A percentile compares a stretch with the other conserved stretches of the same genome.
phyloP scores from a whole-genome alignment of 2,113 vertebrate species.

The Urocitellus parryii region DNA sequence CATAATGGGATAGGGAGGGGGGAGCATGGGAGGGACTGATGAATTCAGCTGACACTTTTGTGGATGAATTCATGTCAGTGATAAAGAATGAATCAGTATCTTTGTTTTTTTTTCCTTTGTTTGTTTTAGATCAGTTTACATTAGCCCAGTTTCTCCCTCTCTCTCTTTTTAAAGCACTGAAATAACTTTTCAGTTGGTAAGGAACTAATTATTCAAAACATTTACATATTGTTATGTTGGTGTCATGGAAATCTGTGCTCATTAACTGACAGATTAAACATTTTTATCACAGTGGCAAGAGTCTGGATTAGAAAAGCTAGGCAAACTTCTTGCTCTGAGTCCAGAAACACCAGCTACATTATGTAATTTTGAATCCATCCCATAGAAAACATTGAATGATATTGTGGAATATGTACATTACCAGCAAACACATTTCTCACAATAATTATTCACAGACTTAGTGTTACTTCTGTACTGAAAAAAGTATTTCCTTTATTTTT shows the following conservation, averaged over 20 bases:
- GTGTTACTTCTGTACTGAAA: constrained; percentile 15
- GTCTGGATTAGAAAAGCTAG: not conserved
- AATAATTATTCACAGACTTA: constrained; percentile 53
- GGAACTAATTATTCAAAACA: not conserved
- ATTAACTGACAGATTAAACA: not conserved
- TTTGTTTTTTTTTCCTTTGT: not conserved
- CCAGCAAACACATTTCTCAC: constrained; percentile 20
- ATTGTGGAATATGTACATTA: constrained; percentile 44
- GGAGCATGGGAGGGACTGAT: too few species aligned
- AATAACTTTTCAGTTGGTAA: not conserved
- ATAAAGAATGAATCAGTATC: not conserved
- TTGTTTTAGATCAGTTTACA: not conserved
- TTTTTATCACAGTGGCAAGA: constrained; percentile 5
- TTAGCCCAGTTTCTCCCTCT: not conserved
- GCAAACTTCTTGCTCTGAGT: not conserved
- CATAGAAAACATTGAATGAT: not conserved
- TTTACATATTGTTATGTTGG: not conserved
- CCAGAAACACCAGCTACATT: constrained; percentile 3
- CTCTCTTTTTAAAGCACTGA: not conserved
- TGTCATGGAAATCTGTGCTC: not conserved
- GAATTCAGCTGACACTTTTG: not conserved
- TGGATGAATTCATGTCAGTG: not conserved
- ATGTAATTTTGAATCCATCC: not conserved
- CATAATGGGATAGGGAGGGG: too few species aligned
- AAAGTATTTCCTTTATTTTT: not conserved